phyloP scores from a whole-genome alignment of 2,113 vertebrate species.

The Microcebus murinus region DNA sequence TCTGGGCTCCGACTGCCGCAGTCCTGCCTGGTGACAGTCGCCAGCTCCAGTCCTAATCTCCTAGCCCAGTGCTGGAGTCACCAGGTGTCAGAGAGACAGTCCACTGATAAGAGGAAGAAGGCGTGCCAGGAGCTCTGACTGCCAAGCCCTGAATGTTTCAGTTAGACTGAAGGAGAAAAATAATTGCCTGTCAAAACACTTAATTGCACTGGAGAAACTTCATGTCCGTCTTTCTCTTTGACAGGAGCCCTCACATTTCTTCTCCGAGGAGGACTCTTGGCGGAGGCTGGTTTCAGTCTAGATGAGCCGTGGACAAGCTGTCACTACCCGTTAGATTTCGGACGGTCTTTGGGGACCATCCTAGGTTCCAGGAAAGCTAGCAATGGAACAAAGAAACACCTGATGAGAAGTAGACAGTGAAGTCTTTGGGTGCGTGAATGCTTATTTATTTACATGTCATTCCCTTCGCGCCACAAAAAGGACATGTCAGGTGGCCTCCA shows the following conservation, averaged over 20 bases:
- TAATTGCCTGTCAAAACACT: slow-evolving; percentile 19
- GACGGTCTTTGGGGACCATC: no score
- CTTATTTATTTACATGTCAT: not conserved
- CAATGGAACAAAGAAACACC: not conserved
- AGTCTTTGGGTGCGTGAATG: not conserved
- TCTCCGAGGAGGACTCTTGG: not conserved
- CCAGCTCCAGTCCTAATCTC: not conserved
- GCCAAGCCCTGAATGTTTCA: not conserved
- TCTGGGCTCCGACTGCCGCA: not conserved
- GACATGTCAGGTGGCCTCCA: not conserved
- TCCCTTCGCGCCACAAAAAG: not conserved
- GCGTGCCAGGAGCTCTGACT: not conserved
- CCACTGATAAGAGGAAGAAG: not conserved
- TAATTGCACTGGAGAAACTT: not conserved
- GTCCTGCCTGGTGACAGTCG: no score
- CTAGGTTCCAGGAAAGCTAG: not conserved
- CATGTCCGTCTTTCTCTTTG: not conserved
- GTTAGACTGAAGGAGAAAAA: not conserved
- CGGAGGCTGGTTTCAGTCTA: not conserved
- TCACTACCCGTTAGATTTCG: not conserved
- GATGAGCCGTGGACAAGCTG: not conserved
- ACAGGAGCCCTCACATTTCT: not conserved
- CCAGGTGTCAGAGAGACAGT: not conserved
- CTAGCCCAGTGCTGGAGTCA: not conserved
- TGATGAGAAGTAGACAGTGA: not conserved